Conservation (phyloP, 2,888 invertebrate genomes). For the Saturnia japonica region DNA sequence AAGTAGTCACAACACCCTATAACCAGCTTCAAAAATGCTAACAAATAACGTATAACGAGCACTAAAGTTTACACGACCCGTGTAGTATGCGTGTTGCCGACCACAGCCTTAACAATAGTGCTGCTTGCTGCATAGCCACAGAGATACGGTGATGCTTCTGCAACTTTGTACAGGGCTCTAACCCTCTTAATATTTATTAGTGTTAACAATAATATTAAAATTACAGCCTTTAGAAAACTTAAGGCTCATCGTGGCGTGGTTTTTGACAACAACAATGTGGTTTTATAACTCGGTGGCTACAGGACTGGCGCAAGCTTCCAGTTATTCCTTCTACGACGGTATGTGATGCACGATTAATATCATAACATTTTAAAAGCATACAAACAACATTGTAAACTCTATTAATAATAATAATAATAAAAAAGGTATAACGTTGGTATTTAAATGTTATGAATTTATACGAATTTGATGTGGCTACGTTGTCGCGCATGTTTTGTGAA, state of each 20-base stretch:
- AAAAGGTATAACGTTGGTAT: conserved; percentile 20
- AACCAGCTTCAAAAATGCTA: too few relatives aligned
- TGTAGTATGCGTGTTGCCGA: too few relatives aligned
- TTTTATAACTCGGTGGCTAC: conserved; percentile 80
- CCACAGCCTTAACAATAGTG: too few relatives aligned
- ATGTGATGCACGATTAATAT: neutral
- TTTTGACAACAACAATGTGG: conserved; percentile 81
- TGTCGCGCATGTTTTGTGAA: conserved; percentile 69
- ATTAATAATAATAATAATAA: neutral
- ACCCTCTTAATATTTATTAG: neutral
- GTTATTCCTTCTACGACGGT: conserved; percentile 73
- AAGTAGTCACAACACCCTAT: too few relatives aligned
- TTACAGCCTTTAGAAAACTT: conserved; percentile 83
- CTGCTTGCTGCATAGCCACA: too few relatives aligned
- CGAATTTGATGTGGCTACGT: conserved; percentile 59
- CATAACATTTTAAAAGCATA: neutral
- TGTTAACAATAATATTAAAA: neutral
- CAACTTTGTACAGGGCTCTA: too few relatives aligned
- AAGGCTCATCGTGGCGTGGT: conserved; percentile 81
- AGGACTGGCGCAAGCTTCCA: conserved; percentile 74
- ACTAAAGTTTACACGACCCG: too few relatives aligned
- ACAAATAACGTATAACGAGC: too few relatives aligned
- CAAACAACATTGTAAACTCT: neutral
- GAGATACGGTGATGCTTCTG: too few relatives aligned
- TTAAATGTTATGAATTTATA: conserved; percentile 40